Base-by-base conservation (phyloP, 2,797 vertebrate genomes). In the Semaprochilodus insignis region DNA sequence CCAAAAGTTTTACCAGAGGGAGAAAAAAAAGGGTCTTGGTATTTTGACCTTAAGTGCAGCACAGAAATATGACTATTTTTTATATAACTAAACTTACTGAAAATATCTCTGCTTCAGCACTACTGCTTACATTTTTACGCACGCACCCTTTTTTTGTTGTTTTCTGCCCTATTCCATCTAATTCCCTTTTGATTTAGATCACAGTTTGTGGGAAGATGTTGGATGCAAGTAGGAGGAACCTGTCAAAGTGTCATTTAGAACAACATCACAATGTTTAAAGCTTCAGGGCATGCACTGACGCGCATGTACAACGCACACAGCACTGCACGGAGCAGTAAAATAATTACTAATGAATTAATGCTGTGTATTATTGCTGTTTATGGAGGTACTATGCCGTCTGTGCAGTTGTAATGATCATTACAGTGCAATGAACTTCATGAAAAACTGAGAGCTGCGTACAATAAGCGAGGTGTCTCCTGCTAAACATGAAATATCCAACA, bases 191-290 rank as follows among this genome's bases (percentile, higher is more conserved):
- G 60, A 74, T 55, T 55, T 63, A 27, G 59, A 74, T 48, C 51
- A 21, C 31, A 36, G 62, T 67, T 67, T 59, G 72, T 57, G 72
- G 62, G 80, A 67, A 54, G 72, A 69, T 27, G 62, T 66, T 74
- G 72, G 60, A 67, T 25, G 44, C n/a, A 25, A 74, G 36, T 25
- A 69, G 23, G 60, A 77, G 62, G 80, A 59, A 74, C n/a, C 71
- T 74, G 79, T 81, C 80, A 81, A 65, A 74, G 62, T 74, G 79
- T 81, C 79, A 15, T 54, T 75, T 74, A 66, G 40, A 57, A 21
- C 15, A 67, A n/a, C 72, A 59, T 74, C 72, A 73, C 52, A 55
- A 55, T 55, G 23, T 21, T 31, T 31, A 25, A 16, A 66, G 67
- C 69, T 80, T 51, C 69, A 62, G 78, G 57, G 78, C 66, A 66